A percentile compares a stretch with the other conserved stretches of the same genome.
Evolutionary conservation across 2,888 invertebrate genomes (phyloP).

Genomic region (Cyclophora punctaria): DNA sequence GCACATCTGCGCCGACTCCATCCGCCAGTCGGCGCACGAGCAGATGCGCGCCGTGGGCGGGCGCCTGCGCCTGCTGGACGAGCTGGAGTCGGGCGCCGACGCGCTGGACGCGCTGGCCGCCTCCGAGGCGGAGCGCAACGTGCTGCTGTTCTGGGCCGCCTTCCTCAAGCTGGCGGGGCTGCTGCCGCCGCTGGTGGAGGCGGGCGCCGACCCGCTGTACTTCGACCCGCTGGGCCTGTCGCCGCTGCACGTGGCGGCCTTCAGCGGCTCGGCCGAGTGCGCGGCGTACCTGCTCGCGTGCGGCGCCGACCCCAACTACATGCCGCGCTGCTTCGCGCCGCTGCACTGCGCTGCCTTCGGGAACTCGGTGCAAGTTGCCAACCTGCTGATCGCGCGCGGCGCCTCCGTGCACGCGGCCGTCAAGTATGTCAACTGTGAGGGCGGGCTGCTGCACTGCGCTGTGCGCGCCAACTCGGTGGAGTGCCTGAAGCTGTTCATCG

Average conservation of each 20-base stretch:
- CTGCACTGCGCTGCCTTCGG: conserved; percentile 94
- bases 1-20: conserved; percentile 82
- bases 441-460: conserved; percentile 88
- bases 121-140: conserved; percentile 80
- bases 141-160: conserved; percentile 83
- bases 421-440: conserved; percentile 79
- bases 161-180: conserved; percentile 82
- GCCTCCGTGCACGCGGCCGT: conserved; percentile 81
- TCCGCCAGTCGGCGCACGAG: conserved; percentile 83
- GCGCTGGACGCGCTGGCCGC: conserved; percentile 75
- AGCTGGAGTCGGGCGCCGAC: conserved; percentile 81
- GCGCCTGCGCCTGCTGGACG: conserved; percentile 80
- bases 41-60: conserved; percentile 83
- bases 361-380: conserved; percentile 86
- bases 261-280: conserved; percentile 84
- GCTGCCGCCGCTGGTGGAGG: conserved; percentile 76
- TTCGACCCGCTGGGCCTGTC: conserved; percentile 83
- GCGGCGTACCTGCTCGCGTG: conserved; percentile 80
- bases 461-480: conserved; percentile 89
- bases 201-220: conserved; percentile 82
- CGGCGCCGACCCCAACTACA: conserved; percentile 80
- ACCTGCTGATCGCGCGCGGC: conserved; percentile 82
- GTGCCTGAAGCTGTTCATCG: conserved; percentile 84
- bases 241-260: conserved; percentile 84
- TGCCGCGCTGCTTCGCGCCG: conserved; percentile 84